Evolutionary conservation across 1,140 invertebrate genomes (phyloP).

Genomic region (Triops cancriformis): DNA sequence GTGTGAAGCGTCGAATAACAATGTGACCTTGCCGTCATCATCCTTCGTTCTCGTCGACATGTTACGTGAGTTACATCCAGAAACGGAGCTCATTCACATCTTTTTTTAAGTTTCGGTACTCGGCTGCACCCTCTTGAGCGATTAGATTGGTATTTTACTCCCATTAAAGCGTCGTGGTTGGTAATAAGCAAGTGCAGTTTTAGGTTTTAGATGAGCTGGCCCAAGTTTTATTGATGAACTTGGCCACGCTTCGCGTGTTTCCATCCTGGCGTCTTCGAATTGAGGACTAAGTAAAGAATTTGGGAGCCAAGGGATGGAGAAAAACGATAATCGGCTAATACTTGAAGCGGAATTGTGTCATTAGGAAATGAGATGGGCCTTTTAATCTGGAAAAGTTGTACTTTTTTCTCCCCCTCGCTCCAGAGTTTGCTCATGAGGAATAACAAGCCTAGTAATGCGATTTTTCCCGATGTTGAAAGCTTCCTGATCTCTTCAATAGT

Average conservation of each 20-base stretch:
- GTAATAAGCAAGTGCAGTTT: too few species aligned
- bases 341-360: background rate
- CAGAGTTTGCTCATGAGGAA: background rate
- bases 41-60: slow-evolving; percentile 26
- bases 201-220: too few species aligned
- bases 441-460: background rate
- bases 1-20: slow-evolving; percentile 27
- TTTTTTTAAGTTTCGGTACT: background rate
- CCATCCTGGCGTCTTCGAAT: too few species aligned
- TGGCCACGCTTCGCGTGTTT: too few species aligned
- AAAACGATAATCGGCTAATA: too few species aligned
- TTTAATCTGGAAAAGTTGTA: background rate
- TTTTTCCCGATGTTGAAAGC: background rate
- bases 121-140: too few species aligned
- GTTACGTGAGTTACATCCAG: slow-evolving; percentile 22
- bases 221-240: too few species aligned
- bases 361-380: background rate
- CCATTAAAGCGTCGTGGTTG: too few species aligned
- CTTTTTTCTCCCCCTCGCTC: background rate
- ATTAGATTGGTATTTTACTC: too few species aligned
- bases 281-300: too few species aligned
- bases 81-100: background rate
- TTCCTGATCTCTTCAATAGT: background rate
- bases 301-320: too few species aligned
- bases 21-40: slow-evolving; percentile 22